Percentiles rank a stretch among this genome's conserved stretches.
Conservation (phyloP, 2,888 invertebrate species). For the Cheilosia scutellata region DNA sequence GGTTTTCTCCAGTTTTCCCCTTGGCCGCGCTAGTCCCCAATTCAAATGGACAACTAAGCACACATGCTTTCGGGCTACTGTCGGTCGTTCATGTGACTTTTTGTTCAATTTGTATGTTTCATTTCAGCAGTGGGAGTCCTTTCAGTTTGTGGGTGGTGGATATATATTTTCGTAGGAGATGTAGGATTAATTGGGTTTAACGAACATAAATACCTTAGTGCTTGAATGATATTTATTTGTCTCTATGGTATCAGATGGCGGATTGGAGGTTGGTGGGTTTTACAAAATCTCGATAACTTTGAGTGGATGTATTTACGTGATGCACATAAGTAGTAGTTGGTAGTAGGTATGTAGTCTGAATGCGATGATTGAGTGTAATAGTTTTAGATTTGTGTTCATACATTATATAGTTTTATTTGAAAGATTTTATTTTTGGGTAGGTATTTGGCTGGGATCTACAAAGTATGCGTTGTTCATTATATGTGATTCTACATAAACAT, state of each 20-base stretch:
- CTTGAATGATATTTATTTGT: slow-evolving; percentile 66
- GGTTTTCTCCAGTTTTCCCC: slow-evolving; percentile 36
- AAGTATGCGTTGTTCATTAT: too few relatives aligned
- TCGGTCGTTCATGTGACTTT: slow-evolving; percentile 62
- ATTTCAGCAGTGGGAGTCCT: slow-evolving; percentile 57
- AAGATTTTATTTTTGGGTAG: background rate
- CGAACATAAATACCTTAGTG: slow-evolving; percentile 71
- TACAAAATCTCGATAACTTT: background rate
- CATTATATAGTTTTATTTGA: too few relatives aligned
- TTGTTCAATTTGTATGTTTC: slow-evolving; percentile 58
- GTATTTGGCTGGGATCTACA: too few relatives aligned
- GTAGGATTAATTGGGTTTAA: slow-evolving; percentile 72
- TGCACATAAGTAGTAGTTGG: background rate
- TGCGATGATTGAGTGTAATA: too few relatives aligned
- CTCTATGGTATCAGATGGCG: slow-evolving; percentile 65
- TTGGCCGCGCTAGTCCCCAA: background rate
- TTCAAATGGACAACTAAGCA: slow-evolving; percentile 69
- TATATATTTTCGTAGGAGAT: slow-evolving; percentile 73
- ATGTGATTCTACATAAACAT: too few relatives aligned
- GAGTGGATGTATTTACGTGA: background rate
- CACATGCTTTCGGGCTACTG: slow-evolving; percentile 65
- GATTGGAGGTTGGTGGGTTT: slow-evolving; percentile 33
- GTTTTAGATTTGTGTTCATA: too few relatives aligned
- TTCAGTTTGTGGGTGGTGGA: slow-evolving; percentile 65
- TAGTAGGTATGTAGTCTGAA: too few relatives aligned